Percentiles rank a stretch among this genome's conserved stretches.
Conservation (phyloP, 2,113 vertebrate genomes). For the Triplophysa siluroides region DNA sequence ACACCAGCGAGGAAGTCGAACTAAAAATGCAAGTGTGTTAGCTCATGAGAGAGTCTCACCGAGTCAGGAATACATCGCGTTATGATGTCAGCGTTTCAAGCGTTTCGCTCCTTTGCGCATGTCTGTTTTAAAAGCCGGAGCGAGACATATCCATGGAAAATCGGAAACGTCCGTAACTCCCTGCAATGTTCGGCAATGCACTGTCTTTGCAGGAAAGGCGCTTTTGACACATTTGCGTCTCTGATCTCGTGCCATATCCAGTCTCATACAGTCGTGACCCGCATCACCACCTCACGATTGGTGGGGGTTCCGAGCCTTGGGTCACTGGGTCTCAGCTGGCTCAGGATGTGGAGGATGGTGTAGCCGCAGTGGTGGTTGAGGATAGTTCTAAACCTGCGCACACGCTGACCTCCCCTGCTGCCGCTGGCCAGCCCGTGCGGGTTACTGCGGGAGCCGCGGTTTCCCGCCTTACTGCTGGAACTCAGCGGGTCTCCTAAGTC, state of each 20-base stretch:
- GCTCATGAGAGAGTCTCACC: constrained; percentile 34
- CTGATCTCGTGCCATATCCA: neutral
- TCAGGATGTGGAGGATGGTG: constrained; percentile 92
- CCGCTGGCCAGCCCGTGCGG: constrained; percentile 75
- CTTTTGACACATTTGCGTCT: neutral
- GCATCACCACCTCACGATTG: constrained; percentile 92
- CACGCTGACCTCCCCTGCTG: constrained; percentile 73
- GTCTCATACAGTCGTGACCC: constrained; percentile 90
- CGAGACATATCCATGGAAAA: neutral
- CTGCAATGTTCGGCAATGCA: neutral
- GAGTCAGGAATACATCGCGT: neutral
- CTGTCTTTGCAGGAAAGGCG: constrained; percentile 1
- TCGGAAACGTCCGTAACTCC: neutral
- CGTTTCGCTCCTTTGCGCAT: neutral
- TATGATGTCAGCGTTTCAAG: neutral
- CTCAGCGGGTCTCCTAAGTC: constrained; percentile 87
- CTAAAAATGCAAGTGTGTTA: constrained; percentile 47
- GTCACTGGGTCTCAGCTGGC: constrained; percentile 86
- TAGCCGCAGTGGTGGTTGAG: constrained; percentile 94
- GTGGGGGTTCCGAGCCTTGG: constrained; percentile 79
- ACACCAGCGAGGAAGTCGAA: constrained; percentile 53
- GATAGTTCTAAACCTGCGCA: constrained; percentile 89
- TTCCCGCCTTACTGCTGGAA: constrained; percentile 75
- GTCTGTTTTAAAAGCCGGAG: neutral
- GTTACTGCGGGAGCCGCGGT: constrained; percentile 77